Conservation (phyloP, 2,888 invertebrate genomes). For the Tuberolachnus salignus region DNA sequence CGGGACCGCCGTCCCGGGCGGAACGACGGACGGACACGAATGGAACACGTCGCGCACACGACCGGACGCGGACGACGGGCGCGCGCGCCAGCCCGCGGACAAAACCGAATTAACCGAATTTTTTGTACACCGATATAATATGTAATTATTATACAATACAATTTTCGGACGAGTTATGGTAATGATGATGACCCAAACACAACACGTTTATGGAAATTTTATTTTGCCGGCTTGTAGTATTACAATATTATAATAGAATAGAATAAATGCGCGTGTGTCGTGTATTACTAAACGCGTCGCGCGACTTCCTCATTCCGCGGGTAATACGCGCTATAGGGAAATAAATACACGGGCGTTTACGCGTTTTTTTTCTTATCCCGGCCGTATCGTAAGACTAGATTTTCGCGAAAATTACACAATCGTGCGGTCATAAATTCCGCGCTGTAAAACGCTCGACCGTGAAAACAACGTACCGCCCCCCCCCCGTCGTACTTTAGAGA, state of each 20-base stretch:
- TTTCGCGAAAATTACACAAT: conserved; percentile 53
- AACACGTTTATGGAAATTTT: too few relatives aligned
- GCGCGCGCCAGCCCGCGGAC: conserved; percentile 4
- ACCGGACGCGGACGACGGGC: conserved; percentile 6
- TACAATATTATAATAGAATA: too few relatives aligned
- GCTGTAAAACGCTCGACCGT: conserved; percentile 54
- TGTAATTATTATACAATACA: background rate
- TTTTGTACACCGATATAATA: background rate
- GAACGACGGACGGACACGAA: conserved; percentile 4
- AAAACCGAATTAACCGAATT: conserved; percentile 3
- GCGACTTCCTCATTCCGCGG: conserved; percentile 22
- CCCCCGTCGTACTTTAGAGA: background rate
- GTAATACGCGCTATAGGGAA: background rate
- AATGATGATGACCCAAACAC: background rate
- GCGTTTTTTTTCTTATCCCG: background rate
- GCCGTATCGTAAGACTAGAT: too few relatives aligned
- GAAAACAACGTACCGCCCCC: too few relatives aligned
- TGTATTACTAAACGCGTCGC: background rate
- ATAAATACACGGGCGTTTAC: too few relatives aligned
- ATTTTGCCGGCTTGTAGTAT: too few relatives aligned
- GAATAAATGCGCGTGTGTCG: too few relatives aligned
- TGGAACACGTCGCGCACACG: background rate
- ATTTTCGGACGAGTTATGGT: conserved; percentile 19
- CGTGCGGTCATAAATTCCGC: conserved; percentile 42
- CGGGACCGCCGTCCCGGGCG: background rate